phyloP scores from a whole-genome alignment of 2,113 vertebrate species.

The Gobio gobio region DNA sequence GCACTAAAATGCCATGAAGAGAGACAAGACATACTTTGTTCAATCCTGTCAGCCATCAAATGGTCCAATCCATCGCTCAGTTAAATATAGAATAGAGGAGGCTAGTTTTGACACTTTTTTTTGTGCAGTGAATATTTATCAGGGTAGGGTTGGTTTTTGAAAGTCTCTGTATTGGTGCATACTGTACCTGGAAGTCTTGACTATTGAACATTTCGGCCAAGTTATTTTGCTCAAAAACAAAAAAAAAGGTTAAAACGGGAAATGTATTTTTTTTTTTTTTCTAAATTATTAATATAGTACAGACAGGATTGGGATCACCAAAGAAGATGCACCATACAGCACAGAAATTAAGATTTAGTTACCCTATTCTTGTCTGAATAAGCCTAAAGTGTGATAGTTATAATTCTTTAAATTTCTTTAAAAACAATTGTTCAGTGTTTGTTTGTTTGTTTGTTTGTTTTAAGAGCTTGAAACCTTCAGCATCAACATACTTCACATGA shows the following conservation, averaged over 20 bases:
- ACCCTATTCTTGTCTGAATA: neutral
- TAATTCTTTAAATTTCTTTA: neutral
- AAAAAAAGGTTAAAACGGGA: too few species aligned
- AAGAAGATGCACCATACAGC: too few species aligned
- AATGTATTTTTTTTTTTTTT: too few species aligned
- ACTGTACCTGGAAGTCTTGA: neutral
- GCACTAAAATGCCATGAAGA: slow-evolving; percentile 15
- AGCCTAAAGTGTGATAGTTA: neutral
- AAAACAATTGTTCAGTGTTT: neutral
- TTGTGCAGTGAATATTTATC: neutral
- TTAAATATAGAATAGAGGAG: slow-evolving; percentile 10
- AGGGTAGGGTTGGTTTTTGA: neutral
- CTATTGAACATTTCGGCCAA: neutral
- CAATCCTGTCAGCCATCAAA: neutral
- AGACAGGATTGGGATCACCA: too few species aligned
- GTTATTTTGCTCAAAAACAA: too few species aligned
- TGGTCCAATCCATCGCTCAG: neutral
- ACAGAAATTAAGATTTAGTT: too few species aligned
- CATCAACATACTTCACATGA: neutral
- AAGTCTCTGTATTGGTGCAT: too few species aligned
- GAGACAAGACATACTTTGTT: slow-evolving; percentile 22
- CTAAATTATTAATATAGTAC: too few species aligned
- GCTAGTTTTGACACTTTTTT: neutral
- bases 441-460: neutral
- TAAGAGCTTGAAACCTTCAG: neutral